Base-by-base conservation (phyloP, 2,797 vertebrate species). In the Xiphophorus birchmanni region DNA sequence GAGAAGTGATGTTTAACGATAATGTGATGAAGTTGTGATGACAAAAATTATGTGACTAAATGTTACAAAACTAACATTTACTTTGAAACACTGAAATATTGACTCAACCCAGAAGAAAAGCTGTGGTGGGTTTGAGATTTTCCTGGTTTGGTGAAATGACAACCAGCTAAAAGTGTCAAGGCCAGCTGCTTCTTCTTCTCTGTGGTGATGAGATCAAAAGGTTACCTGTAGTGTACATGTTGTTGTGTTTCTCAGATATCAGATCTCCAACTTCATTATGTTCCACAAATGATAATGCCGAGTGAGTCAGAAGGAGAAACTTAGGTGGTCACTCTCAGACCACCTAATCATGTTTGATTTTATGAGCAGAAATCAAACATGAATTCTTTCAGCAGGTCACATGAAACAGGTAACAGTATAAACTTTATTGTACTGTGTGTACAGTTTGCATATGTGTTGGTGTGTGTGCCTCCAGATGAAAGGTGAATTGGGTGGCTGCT, bases 401-500 rank as follows among this genome's bases (percentile, higher is more conserved):
- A 78, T 79, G 29, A 72, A 45, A 45, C 11, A 12, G 45, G 45
- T 47, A 15, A 15, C 45, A 13, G 45, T 47, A 45, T 12, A 45
- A 45, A 45, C 45, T 45, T 45, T 13, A 45, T 45, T 45, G 45
- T 45, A 13, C 45, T 13, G 74, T 67, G 77, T 45, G 73, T 32
- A 63, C 29, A 44, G 23, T 7, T 15, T 75, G 81, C 76, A 8
- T 75, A 77, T 47, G 76, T 0, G 80, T 80, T 76, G 15, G 75
- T 78, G 75, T 79, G 78, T 45, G 81, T 74, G 50, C 21, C 82
- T 89, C 81, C 78, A 86, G 86, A 90, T 79, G 44, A 95, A 95
- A 95, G 95, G 96, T 96, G 96, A 96, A 96, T 96, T 96, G 93
- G 93, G 88, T 92, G 86, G 90, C 88, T 93, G 86, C 88, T 89